phyloP scores from a whole-genome alignment of 2,888 invertebrate species.

The Drosophila meridionalis region DNA sequence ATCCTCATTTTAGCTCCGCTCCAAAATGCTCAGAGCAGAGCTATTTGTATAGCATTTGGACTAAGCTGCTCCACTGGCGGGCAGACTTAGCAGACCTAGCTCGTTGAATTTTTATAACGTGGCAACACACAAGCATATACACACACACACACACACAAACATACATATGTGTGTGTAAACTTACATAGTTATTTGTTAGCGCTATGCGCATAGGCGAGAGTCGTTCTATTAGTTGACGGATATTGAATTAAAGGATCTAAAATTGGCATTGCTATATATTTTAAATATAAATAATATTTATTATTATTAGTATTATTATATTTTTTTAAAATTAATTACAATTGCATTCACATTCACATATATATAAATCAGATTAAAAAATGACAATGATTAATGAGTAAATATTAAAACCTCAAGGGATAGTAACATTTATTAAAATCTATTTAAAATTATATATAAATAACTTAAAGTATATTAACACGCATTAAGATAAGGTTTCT shows the following conservation, averaged over 20 bases:
- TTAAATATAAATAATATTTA: too few species aligned
- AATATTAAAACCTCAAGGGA: not conserved
- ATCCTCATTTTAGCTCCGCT: not conserved
- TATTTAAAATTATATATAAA: not conserved
- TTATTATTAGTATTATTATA: too few species aligned
- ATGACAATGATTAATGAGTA: not conserved
- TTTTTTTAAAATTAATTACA: too few species aligned
- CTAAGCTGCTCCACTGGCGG: slow-evolving; percentile 51
- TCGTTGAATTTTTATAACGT: slow-evolving; percentile 76
- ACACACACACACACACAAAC: slow-evolving; percentile 2
- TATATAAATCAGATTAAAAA: too few species aligned
- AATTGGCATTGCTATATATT: too few species aligned
- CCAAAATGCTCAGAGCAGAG: slow-evolving; percentile 27
- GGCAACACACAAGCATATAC: slow-evolving; percentile 48
- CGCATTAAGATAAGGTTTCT: not conserved
- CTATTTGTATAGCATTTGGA: slow-evolving; percentile 55
- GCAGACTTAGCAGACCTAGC: slow-evolving; percentile 49
- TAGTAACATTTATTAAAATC: not conserved
- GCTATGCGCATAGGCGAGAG: slow-evolving; percentile 28
- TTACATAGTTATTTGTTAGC: slow-evolving; percentile 38
- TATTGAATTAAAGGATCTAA: not conserved
- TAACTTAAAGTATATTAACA: not conserved
- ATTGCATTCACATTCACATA: too few species aligned
- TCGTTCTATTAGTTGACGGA: not conserved
- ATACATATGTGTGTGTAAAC: not conserved